Evolutionary conservation across 1,140 invertebrate genomes (phyloP).

Genomic region (Eupristina koningsbergeri): DNA sequence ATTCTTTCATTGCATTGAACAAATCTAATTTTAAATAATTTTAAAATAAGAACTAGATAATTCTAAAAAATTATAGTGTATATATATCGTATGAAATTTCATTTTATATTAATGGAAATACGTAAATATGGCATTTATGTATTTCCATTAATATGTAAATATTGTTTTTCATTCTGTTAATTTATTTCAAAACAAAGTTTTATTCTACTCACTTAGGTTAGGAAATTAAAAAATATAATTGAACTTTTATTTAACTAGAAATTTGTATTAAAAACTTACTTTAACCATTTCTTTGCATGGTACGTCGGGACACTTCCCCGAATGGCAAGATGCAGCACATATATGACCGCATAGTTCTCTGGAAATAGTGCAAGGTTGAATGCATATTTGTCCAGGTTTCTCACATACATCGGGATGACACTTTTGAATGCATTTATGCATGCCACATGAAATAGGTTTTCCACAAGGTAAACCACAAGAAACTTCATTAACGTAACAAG

Average conservation of each 20-base stretch:
- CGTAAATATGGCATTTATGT: too few relatives aligned
- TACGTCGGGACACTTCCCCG: slow-evolving; percentile 78
- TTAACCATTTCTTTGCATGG: slow-evolving; percentile 81
- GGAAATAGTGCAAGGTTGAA: slow-evolving; percentile 82
- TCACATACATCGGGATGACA: slow-evolving; percentile 80
- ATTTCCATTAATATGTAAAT: too few relatives aligned
- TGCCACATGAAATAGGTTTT: slow-evolving; percentile 83
- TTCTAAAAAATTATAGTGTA: too few relatives aligned
- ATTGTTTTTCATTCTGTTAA: too few relatives aligned
- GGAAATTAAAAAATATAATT: too few relatives aligned
- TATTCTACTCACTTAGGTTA: too few relatives aligned
- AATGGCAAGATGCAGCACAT: slow-evolving; percentile 86
- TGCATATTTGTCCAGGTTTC: slow-evolving; percentile 77
- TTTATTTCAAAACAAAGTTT: too few relatives aligned
- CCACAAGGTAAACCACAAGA: slow-evolving; percentile 92
- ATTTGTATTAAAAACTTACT: slow-evolving; percentile 52
- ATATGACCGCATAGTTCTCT: slow-evolving; percentile 85
- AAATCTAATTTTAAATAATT: too few relatives aligned
- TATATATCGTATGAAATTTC: too few relatives aligned
- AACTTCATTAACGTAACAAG: slow-evolving; percentile 89
- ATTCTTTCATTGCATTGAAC: too few relatives aligned
- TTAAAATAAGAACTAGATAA: too few relatives aligned
- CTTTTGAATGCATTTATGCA: slow-evolving; percentile 81
- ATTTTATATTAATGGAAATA: too few relatives aligned
- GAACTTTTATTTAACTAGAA: neutral